Conservation (phyloP, 30 jellyfish, hydroid and myxozoan species). For the Phacellophora camtschatica region DNA sequence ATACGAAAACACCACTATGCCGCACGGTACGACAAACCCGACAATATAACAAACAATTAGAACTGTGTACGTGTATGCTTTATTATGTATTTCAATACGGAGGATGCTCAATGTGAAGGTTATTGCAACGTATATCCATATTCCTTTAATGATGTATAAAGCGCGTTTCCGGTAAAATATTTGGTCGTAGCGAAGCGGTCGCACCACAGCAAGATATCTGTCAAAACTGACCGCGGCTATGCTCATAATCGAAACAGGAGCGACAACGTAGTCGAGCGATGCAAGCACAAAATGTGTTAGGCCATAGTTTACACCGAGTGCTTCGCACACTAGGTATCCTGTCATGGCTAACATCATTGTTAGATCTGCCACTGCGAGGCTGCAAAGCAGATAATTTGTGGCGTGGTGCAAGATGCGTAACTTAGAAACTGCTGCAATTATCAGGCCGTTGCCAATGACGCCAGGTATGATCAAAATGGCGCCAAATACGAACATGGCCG, state of each 20-base stretch:
- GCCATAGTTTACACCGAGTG: neutral
- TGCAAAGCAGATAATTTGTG: slow-evolving; percentile 57
- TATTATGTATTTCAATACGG: slow-evolving; percentile 8
- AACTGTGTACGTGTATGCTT: slow-evolving; percentile 33
- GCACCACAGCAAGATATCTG: slow-evolving; percentile 54
- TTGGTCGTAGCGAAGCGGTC: slow-evolving; percentile 54
- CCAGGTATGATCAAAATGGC: slow-evolving; percentile 59
- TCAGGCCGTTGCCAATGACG: slow-evolving; percentile 45
- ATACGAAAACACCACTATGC: slow-evolving; percentile 24
- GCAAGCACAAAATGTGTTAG: slow-evolving; percentile 40
- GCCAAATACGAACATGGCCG: slow-evolving; percentile 43
- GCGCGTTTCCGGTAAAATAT: slow-evolving; percentile 45
- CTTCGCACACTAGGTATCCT: slow-evolving; percentile 15
- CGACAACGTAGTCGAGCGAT: slow-evolving; percentile 58
- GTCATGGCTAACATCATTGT: slow-evolving; percentile 63
- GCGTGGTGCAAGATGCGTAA: slow-evolving; percentile 51
- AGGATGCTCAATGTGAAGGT: slow-evolving; percentile 39
- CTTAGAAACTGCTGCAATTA: slow-evolving; percentile 37
- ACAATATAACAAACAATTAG: slow-evolving; percentile 29
- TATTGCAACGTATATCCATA: slow-evolving; percentile 39
- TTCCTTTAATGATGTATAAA: slow-evolving; percentile 26
- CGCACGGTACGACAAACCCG: slow-evolving; percentile 64
- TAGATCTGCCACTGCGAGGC: slow-evolving; percentile 63
- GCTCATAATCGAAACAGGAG: slow-evolving; percentile 63
- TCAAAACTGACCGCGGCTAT: slow-evolving; percentile 77